Conservation (phyloP, 2,113 vertebrate species). For the Monopterus albus region DNA sequence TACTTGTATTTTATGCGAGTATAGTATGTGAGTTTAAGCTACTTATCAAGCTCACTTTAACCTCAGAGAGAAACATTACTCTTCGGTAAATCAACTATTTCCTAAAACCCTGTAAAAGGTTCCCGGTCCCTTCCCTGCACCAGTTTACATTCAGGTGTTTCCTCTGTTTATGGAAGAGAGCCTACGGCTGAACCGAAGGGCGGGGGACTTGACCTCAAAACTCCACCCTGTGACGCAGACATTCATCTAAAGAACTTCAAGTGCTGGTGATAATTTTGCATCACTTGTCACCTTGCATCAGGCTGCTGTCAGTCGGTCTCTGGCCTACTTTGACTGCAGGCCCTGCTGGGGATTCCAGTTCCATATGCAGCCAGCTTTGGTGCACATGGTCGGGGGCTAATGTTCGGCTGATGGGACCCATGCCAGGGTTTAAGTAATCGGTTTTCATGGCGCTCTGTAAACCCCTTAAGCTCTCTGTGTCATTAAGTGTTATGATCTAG, state of each 20-base stretch:
- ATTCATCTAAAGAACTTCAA: slow-evolving; percentile 30
- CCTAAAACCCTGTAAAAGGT: no score
- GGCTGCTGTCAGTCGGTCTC: neutral
- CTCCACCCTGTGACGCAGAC: slow-evolving; percentile 32
- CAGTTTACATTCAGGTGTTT: slow-evolving; percentile 59
- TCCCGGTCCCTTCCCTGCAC: slow-evolving; percentile 15
- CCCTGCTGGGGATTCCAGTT: neutral
- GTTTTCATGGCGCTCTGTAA: slow-evolving; percentile 51
- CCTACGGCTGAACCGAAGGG: slow-evolving; percentile 12
- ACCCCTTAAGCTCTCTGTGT: slow-evolving; percentile 48
- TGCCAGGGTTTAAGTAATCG: slow-evolving; percentile 53
- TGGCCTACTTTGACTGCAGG: slow-evolving; percentile 1
- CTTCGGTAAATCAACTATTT: no score
- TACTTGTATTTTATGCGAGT: no score
- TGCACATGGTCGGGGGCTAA: slow-evolving; percentile 19
- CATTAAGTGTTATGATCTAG: slow-evolving; percentile 36
- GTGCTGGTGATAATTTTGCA: slow-evolving; percentile 31
- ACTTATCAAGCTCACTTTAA: no score
- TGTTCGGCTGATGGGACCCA: slow-evolving; percentile 34
- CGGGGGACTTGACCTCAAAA: slow-evolving; percentile 37
- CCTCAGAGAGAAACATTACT: no score
- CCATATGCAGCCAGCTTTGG: slow-evolving; percentile 20
- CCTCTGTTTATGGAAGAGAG: slow-evolving; percentile 62
- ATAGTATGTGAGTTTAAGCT: no score
- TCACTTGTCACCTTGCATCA: slow-evolving; percentile 35